These are phyloP conservation scores for Apeltes quadracus DNA, from an alignment of 2,113 vertebrate genomes.

Conservation along the genomic window DNA sequence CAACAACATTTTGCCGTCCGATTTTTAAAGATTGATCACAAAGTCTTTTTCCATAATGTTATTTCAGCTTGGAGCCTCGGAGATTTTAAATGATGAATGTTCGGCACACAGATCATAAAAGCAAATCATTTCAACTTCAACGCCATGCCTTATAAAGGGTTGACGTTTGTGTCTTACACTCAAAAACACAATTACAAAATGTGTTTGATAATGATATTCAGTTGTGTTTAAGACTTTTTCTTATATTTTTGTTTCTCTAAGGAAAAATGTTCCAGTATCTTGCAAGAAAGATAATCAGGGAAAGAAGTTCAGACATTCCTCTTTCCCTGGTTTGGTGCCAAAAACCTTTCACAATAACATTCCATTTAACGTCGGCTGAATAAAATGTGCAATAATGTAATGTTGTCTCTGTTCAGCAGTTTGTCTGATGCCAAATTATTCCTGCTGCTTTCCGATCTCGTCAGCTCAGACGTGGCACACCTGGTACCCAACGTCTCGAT, in stretches of 20 bases:
- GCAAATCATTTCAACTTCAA: no score
- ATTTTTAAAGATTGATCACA: background rate
- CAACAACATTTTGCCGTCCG: background rate
- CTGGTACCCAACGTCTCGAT: background rate
- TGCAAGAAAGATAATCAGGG: background rate
- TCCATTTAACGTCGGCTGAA: no score
- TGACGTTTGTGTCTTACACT: no score
- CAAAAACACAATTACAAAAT: background rate
- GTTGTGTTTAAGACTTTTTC: no score
- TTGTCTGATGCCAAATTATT: no score
- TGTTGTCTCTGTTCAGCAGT: no score
- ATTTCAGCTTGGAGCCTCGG: background rate
- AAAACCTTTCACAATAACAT: no score
- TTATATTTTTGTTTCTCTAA: no score
- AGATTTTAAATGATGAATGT: background rate
- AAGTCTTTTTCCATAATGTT: background rate
- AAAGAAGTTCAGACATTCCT: background rate
- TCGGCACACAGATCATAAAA: background rate
- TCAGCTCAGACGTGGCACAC: background rate
- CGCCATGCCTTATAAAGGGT: background rate
- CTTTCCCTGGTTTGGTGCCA: no score
- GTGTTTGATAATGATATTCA: background rate
- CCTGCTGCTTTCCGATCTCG: background rate
- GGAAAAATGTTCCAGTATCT: background rate
- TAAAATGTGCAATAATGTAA: no score